Base-by-base conservation (phyloP, 2,113 vertebrate species). In the Beaufortia kweichowensis region DNA sequence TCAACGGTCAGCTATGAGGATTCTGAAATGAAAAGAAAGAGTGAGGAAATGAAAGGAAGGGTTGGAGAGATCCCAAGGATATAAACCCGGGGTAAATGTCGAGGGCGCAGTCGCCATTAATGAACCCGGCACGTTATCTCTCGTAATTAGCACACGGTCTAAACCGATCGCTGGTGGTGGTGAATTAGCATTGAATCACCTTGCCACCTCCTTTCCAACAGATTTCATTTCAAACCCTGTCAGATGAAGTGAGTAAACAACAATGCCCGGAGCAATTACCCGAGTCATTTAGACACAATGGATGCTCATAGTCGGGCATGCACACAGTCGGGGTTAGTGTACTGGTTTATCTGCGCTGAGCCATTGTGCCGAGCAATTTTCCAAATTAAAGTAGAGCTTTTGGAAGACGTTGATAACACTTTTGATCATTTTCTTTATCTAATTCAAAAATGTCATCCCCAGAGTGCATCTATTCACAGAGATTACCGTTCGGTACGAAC, bases 31-130 rank as follows among this genome's bases (percentile, higher is more conserved):
- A 64, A 72, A 68, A 59, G n/a, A 60, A 53, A 35, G 35, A 56
- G 57, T 78, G 73, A 63, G 33, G 57, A 24, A 76, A 61, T 56
- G 6, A 26, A 53, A 71, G 62, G 74, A 73, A 64, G 50, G 46
- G 8, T 28, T 14, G 17, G 53, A 33, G 53, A 10, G 53, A 43
- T 87, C 91, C 92, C 85, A 90, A 91, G 90, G 91, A 88, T 89
- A 91, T 87, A 92, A 89, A 90, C 87, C 89, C 90, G 88, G 65
- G 60, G 33, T 90, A 91, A 91, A 93, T 89, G 90, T 91, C 15
- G 89, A 90, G 89, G 90, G 89, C 79, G 77, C 46, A 64, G 29
- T 56, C 61, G 41, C 74, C 33, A 55, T 82, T 72, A 78, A 78
- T 61, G 70, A 86, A 72, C 71, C 55, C 68, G 28, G 79, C 59